phyloP scores from a whole-genome alignment of 2,888 invertebrate species.

The Cenopis cana region DNA sequence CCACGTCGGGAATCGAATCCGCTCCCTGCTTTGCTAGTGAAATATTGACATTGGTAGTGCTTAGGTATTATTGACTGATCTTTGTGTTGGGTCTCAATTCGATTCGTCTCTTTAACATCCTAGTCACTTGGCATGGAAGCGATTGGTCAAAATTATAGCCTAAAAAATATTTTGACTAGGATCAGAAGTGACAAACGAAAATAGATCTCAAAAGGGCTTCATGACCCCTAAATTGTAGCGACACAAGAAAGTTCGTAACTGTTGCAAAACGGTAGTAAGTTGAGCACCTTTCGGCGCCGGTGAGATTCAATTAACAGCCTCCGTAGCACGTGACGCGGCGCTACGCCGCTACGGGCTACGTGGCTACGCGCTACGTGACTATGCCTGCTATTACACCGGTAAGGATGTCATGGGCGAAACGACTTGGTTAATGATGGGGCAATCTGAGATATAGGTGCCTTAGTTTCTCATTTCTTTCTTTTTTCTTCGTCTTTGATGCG shows the following conservation, averaged over 20 bases:
- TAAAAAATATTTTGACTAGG: too few relatives aligned
- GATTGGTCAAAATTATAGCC: too few relatives aligned
- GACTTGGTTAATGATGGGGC: not conserved
- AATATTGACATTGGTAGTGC: too few relatives aligned
- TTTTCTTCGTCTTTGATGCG: too few relatives aligned
- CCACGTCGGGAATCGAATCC: too few relatives aligned
- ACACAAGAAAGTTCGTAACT: conserved; percentile 51
- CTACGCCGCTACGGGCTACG: conserved; percentile 54
- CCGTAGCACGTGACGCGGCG: conserved; percentile 60
- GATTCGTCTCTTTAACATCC: too few relatives aligned
- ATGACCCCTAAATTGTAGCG: conserved; percentile 12
- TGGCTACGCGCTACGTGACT: conserved; percentile 53
- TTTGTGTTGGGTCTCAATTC: too few relatives aligned
- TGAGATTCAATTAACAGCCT: conserved; percentile 69
- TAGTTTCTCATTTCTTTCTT: too few relatives aligned
- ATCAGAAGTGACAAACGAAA: too few relatives aligned
- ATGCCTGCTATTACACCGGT: conserved; percentile 34
- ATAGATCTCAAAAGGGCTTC: not conserved
- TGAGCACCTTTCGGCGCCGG: conserved; percentile 63
- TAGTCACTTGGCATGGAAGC: too few relatives aligned
- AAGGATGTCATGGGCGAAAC: conserved; percentile 26
- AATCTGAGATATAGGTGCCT: not conserved
- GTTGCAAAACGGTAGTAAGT: conserved; percentile 47
- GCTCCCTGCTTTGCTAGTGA: too few relatives aligned
- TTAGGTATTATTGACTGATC: too few relatives aligned